Percentiles rank a stretch among this genome's conserved stretches.
Evolutionary conservation across 2,888 invertebrate species (phyloP).

Genomic region (Incurvaria masculella): DNA sequence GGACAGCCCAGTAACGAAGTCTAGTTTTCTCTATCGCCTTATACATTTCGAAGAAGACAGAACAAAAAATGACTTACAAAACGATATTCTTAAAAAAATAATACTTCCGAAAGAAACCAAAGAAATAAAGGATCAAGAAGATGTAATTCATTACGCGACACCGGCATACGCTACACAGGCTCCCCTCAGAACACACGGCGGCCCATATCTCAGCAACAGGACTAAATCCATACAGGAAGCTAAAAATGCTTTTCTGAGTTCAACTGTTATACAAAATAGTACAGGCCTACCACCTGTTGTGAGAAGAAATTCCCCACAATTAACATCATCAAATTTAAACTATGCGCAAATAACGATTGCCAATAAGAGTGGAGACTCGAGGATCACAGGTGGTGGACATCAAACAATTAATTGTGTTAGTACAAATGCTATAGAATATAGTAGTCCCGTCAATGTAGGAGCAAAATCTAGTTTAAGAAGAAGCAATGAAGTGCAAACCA

Average conservation of each 20-base stretch:
- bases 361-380: conserved; percentile 41
- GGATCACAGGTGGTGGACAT: conserved; percentile 49
- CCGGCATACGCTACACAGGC: conserved; percentile 39
- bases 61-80: background rate
- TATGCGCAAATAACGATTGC: conserved; percentile 45
- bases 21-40: background rate
- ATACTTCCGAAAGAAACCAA: conserved; percentile 38
- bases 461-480: conserved; percentile 26
- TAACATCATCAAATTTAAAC: conserved; percentile 21
- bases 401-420: conserved; percentile 15
- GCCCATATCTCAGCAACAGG: conserved; percentile 27
- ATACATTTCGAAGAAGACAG: background rate
- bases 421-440: conserved; percentile 3
- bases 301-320: background rate
- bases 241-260: conserved; percentile 39
- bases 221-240: conserved; percentile 38
- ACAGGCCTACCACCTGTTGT: conserved; percentile 6
- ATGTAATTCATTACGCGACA: conserved; percentile 31
- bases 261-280: conserved; percentile 26
- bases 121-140: conserved; percentile 45
- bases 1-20: background rate
- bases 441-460: background rate
- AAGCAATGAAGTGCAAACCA: conserved; percentile 36
- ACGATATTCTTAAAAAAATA: conserved; percentile 34
- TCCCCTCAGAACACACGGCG: conserved; percentile 32